Percentiles rank a stretch among this genome's conserved stretches.
phyloP scores from a whole-genome alignment of 92 coral and sea anemone genomes.

The Scolanthus callimorphus region DNA sequence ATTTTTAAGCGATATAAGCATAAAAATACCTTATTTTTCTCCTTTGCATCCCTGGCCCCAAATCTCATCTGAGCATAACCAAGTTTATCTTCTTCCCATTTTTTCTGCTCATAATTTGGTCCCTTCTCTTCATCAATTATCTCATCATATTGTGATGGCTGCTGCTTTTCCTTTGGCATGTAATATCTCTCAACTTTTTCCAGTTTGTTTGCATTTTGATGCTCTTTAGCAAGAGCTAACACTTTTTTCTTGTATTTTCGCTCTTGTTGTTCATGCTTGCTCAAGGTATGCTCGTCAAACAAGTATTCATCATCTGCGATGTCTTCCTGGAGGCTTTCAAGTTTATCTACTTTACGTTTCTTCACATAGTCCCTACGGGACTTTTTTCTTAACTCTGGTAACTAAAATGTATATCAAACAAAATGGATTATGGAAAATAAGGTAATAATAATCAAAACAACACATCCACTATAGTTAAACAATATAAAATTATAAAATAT shows the following conservation, averaged over 20 bases:
- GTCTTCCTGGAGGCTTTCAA: conserved; percentile 92
- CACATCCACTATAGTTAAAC: too few species aligned
- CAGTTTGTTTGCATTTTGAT: conserved; percentile 81
- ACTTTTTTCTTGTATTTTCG: conserved; percentile 89
- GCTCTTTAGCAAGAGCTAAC: conserved; percentile 70
- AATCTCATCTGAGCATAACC: conserved; percentile 94
- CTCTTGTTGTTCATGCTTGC: conserved; percentile 69
- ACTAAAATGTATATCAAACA: conserved; percentile 15
- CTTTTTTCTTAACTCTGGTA: conserved; percentile 88
- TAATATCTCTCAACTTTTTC: conserved; percentile 82
- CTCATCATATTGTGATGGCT: conserved; percentile 96
- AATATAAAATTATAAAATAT: too few species aligned
- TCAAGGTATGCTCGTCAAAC: conserved; percentile 66
- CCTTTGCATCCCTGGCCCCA: conserved; percentile 98
- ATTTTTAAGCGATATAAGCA: too few species aligned
- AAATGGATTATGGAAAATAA: too few species aligned
- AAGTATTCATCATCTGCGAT: conserved; percentile 87
- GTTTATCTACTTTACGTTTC: conserved; percentile 86
- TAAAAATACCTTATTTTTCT: conserved; percentile 95
- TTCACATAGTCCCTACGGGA: conserved; percentile 93
- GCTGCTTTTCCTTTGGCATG: conserved; percentile 88
- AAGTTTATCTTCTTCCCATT: conserved; percentile 98
- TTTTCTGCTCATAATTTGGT: conserved; percentile 95
- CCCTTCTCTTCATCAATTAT: conserved; percentile 85
- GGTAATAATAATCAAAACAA: too few species aligned